Base-by-base conservation (phyloP, 2,888 invertebrate species). In the Macrosiphum euphorbiae region DNA sequence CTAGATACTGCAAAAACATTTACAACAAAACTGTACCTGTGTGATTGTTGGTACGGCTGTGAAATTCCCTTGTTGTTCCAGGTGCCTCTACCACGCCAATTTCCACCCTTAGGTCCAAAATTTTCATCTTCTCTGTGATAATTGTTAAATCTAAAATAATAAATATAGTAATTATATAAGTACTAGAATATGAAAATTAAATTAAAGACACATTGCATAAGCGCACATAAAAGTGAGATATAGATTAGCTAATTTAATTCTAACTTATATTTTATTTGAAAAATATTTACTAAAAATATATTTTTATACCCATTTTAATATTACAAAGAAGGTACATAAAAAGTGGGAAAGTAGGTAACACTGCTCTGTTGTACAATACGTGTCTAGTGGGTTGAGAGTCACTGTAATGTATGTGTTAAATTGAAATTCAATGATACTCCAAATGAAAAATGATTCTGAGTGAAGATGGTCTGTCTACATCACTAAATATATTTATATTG, bases 1-100 rank as follows among this genome's bases (percentile, higher is more conserved):
- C 94, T 94, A 94, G 94, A 94, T 90, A 94, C 94, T 94, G 94
- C 94, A 94, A 94, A 85, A 94, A 94, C 94, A 94, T 94, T 94
- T 94, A 94, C 94, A 94, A 94, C 90, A 94, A 94, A 94, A 94
- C 94, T 94, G 90, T 94, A 94, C 94, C 94, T 94, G 94, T 94
- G 94, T 52, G 94, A 90, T 94, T 94, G 94, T 61, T 94, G 94
- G n/a, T 94, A 94, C 61, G 86, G 67, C 52, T 85, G 94, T 78
- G 78, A 20, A 41, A 16, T 90, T 86, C 94, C 94, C 61, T 90
- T 94, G 13, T 90, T 90, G 13, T 90, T 90, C 90, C 94, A 94
- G 67, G 94, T 41, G 8, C 94, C 90, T 85, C 94, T 61, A 61
- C 94, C 94, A 67, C 94, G 86, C 94, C 94, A 94, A 90, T 86